Evolutionary conservation across 1,140 invertebrate genomes (phyloP).

Genomic region (Penaeus vannamei): DNA sequence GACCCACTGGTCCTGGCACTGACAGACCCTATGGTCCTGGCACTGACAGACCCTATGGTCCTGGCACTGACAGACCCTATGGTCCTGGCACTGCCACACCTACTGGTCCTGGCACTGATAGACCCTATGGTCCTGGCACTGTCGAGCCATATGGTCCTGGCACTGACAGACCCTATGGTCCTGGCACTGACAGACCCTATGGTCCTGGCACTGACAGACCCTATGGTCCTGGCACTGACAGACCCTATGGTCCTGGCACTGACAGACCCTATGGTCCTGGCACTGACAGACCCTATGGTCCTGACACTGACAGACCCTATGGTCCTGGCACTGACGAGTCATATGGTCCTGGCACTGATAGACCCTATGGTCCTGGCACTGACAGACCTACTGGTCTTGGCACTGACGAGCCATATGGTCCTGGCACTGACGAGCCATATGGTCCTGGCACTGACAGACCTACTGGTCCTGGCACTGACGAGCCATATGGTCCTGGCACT

Average conservation of each 20-base stretch:
- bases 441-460: conserved; percentile 18
- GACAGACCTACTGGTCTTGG: neutral
- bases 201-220: conserved; percentile 35
- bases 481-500: neutral
- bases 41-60: conserved; percentile 3
- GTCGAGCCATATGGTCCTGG: neutral
- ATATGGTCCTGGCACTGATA: neutral
- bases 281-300: conserved; percentile 26
- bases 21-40: neutral
- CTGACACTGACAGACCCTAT: conserved; percentile 32
- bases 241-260: conserved; percentile 1
- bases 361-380: conserved; percentile 11
- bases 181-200: conserved; percentile 12
- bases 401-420: neutral
- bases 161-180: neutral
- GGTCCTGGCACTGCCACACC: conserved; percentile 25
- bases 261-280: neutral
- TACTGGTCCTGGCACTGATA: neutral
- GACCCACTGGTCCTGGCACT: conserved; percentile 13
- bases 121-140: neutral
- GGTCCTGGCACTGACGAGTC: conserved; percentile 7
- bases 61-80: conserved; percentile 1
- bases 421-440: neutral
- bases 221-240: conserved; percentile 24
- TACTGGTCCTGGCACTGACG: neutral